phyloP scores from a whole-genome alignment of 2,888 invertebrate species.

The Cryptus armator region DNA sequence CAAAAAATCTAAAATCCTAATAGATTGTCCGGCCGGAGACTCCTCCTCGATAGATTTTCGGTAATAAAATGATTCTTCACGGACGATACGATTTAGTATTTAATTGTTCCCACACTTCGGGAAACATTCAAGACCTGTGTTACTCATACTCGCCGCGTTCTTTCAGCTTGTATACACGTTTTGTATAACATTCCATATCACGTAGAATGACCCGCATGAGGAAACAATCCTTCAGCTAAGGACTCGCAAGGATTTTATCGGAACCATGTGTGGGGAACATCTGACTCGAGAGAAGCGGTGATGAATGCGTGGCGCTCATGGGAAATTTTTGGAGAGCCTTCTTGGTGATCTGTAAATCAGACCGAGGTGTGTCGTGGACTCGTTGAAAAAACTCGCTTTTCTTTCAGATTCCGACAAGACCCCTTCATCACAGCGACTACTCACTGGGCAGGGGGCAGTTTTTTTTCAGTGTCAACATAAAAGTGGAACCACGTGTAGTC shows the following conservation, averaged over 20 bases:
- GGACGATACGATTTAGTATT: neutral
- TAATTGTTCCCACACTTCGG: constrained; percentile 28
- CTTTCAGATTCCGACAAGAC: too few species aligned
- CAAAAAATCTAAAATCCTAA: neutral
- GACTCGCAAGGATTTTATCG: neutral
- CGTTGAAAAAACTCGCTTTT: too few species aligned
- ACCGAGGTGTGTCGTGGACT: neutral
- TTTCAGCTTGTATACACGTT: too few species aligned
- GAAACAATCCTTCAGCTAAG: neutral
- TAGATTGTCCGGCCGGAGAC: neutral
- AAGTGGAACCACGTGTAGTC: too few species aligned
- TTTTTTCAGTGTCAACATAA: too few species aligned
- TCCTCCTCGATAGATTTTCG: neutral
- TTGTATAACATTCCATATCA: too few species aligned
- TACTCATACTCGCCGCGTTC: neutral
- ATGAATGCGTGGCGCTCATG: neutral
- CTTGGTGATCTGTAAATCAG: constrained; percentile 2
- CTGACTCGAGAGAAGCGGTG: neutral
- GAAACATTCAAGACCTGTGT: neutral
- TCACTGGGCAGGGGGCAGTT: too few species aligned
- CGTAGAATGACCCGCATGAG: too few species aligned
- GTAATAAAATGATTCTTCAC: constrained; percentile 10
- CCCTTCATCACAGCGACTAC: too few species aligned
- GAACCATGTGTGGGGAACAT: neutral
- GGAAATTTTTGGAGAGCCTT: neutral